These are phyloP conservation scores for Phacellophora camtschatica DNA, from an alignment of 30 jellyfish, hydroid and myxozoan genomes.

Conservation along the genomic window DNA sequence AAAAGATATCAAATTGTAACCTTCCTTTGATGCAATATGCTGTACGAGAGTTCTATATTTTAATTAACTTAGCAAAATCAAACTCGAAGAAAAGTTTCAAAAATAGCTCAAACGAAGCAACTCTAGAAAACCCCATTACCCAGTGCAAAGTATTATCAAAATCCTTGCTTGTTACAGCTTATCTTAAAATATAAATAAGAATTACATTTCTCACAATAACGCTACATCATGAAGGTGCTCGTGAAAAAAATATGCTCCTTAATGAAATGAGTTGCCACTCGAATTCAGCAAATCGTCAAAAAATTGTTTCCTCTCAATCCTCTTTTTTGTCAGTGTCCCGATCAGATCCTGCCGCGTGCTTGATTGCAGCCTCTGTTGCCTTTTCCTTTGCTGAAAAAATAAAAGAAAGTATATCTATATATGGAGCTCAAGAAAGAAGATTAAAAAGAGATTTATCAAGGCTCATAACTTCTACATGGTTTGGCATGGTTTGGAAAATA, in stretches of 20 bases:
- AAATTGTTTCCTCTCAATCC: slow-evolving; percentile 58
- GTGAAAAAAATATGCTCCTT: background rate
- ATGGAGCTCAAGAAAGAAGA: background rate
- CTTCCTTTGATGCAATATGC: background rate
- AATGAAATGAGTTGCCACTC: slow-evolving; percentile 2
- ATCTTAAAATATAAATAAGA: slow-evolving; percentile 4
- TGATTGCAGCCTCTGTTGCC: slow-evolving; percentile 95
- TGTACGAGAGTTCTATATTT: background rate
- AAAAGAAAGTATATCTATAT: background rate
- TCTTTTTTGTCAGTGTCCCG: slow-evolving; percentile 77
- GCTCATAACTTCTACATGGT: too few species aligned
- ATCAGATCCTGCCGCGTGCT: slow-evolving; percentile 73
- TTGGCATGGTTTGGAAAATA: too few species aligned
- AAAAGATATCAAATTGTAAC: too few species aligned
- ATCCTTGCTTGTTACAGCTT: too few species aligned
- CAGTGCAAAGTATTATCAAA: too few species aligned
- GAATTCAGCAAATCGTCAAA: slow-evolving; percentile 30
- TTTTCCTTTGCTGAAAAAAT: slow-evolving; percentile 74
- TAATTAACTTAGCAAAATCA: background rate
- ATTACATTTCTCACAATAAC: background rate
- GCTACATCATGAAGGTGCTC: slow-evolving; percentile 1
- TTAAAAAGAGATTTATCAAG: too few species aligned
- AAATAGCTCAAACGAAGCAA: background rate
- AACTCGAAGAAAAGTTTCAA: background rate
- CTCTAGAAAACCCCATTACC: background rate